These are phyloP conservation scores for Murina feae DNA, from an alignment of 2,113 vertebrate genomes.

Conservation along the genomic window DNA sequence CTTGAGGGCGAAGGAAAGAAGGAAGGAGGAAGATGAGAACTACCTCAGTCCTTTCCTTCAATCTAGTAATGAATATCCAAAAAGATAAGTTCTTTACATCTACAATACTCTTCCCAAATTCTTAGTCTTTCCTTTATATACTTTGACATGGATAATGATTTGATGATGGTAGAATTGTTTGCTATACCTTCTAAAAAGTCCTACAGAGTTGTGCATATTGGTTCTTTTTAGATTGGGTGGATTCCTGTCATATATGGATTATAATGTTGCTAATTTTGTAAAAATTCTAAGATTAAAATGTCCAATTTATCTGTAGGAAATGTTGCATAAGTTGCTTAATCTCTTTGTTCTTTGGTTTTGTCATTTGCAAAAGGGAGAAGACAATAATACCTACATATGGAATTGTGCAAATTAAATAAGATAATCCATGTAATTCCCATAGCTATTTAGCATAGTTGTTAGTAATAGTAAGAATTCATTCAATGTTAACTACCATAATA, in stretches of 20 bases:
- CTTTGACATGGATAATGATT: not conserved
- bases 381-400: not conserved
- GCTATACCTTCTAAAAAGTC: not conserved
- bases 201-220: not conserved
- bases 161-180: not conserved
- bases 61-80: not conserved
- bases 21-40: not conserved
- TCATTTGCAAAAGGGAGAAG: not conserved
- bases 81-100: not conserved
- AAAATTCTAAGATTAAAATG: not conserved
- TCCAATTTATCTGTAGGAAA: not conserved
- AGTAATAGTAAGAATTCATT: not conserved
- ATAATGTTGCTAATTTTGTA: not conserved
- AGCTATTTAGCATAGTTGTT: not conserved
- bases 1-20: accelerated
- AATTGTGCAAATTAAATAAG: not conserved
- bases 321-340: not conserved
- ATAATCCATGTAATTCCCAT: not conserved
- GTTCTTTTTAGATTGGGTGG: not conserved
- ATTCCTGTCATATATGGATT: not conserved
- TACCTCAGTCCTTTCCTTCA: not conserved
- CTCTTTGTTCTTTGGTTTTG: not conserved
- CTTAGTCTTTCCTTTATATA: not conserved
- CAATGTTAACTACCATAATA: not conserved
- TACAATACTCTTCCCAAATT: not conserved